Conservation (phyloP, 2,113 vertebrate species). For the Pollimyrus isidori region DNA sequence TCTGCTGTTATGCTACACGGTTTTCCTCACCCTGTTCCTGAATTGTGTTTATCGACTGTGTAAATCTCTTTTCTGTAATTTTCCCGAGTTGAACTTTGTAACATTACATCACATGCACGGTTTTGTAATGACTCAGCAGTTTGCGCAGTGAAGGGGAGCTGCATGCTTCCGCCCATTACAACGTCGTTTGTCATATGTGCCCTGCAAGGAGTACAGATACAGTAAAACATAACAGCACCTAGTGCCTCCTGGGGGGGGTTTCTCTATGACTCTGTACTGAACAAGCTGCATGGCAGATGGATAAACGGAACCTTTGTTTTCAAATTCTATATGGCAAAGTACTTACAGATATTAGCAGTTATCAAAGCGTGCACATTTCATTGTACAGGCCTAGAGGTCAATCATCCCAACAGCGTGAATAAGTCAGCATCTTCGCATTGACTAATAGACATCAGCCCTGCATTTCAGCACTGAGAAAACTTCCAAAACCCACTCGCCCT, state of each 20-base stretch:
- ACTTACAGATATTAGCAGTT: neutral
- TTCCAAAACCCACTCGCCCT: neutral
- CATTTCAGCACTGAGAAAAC: neutral
- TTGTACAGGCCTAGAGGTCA: neutral
- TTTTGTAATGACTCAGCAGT: neutral
- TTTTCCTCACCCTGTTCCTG: neutral
- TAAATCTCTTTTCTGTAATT: neutral
- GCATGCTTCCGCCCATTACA: neutral
- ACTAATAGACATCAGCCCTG: neutral
- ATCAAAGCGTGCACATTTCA: neutral
- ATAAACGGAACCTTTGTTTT: neutral
- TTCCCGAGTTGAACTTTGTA: neutral
- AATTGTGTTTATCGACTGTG: neutral
- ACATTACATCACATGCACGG: neutral
- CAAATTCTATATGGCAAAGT: neutral
- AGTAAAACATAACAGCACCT: neutral
- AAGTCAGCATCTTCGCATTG: neutral
- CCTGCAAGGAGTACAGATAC: neutral
- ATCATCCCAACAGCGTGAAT: neutral
- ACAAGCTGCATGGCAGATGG: neutral
- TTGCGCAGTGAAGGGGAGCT: neutral
- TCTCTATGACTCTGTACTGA: neutral
- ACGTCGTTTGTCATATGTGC: neutral
- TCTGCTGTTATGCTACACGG: neutral
- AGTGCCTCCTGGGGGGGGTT: neutral